phyloP scores from a whole-genome alignment of 2,797 vertebrate species.

The Spheniscus humboldti region DNA sequence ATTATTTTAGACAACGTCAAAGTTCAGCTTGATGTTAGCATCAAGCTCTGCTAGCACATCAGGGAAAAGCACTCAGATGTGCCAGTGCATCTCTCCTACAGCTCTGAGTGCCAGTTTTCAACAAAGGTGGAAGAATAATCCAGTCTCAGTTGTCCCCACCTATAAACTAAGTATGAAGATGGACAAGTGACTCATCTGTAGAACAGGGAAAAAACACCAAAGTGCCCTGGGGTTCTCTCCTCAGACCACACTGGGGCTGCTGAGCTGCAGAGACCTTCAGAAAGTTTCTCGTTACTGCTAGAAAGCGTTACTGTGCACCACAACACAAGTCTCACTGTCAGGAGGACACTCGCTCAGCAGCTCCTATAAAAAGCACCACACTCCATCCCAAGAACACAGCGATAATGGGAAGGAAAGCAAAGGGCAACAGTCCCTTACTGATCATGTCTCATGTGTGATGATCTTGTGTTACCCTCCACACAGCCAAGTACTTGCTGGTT shows the following conservation, averaged over 20 bases:
- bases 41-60: background rate
- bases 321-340: fast-evolving
- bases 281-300: background rate
- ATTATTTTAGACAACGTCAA: background rate
- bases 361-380: background rate
- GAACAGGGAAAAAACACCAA: background rate
- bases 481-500: background rate
- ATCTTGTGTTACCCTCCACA: background rate
- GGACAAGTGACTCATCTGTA: background rate
- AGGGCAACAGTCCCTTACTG: background rate
- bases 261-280: background rate
- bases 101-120: background rate
- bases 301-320: background rate
- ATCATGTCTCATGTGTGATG: fast-evolving
- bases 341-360: background rate
- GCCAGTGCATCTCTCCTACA: background rate
- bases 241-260: background rate
- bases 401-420: fast-evolving
- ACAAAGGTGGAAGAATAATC: background rate
- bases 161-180: background rate
- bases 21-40: background rate
- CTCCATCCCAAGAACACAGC: background rate
- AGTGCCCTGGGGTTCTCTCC: background rate
- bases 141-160: background rate
- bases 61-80: background rate